phyloP scores from a whole-genome alignment of 1,140 invertebrate species.

The Araneus ventricosus region DNA sequence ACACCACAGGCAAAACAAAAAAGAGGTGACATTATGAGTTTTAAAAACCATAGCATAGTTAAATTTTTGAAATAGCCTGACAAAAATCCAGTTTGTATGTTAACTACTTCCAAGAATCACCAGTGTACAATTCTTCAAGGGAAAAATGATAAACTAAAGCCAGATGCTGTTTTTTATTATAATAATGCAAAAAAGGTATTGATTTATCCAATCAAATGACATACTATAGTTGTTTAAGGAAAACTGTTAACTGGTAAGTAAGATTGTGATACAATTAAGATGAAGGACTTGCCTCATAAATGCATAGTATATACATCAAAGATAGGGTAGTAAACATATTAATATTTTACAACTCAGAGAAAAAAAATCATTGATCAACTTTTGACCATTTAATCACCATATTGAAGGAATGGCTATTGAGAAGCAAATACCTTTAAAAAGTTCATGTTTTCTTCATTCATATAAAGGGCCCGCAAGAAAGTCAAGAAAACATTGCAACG shows the following conservation, averaged over 20 bases:
- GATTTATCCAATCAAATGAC: not conserved
- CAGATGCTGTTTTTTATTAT: not conserved
- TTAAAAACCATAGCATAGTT: not conserved
- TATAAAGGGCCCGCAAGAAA: too few relatives aligned
- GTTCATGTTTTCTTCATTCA: too few relatives aligned
- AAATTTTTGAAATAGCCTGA: not conserved
- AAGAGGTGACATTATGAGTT: not conserved
- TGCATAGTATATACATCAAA: too few relatives aligned
- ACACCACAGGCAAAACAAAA: not conserved
- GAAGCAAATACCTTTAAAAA: too few relatives aligned
- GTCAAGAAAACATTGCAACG: too few relatives aligned
- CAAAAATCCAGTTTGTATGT: not conserved
- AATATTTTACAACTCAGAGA: too few relatives aligned
- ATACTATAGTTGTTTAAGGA: not conserved
- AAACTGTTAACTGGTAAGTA: not conserved
- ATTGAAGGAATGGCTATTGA: too few relatives aligned
- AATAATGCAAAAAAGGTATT: not conserved
- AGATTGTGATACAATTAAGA: not conserved
- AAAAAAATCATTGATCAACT: too few relatives aligned
- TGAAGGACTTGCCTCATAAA: not conserved
- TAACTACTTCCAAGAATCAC: conserved; percentile 6
- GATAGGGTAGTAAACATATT: too few relatives aligned
- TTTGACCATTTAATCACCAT: not conserved
- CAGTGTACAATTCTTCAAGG: not conserved
- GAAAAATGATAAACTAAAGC: not conserved